phyloP scores from a whole-genome alignment of 2,888 invertebrate genomes.

The Anoplius nigerrimus region DNA sequence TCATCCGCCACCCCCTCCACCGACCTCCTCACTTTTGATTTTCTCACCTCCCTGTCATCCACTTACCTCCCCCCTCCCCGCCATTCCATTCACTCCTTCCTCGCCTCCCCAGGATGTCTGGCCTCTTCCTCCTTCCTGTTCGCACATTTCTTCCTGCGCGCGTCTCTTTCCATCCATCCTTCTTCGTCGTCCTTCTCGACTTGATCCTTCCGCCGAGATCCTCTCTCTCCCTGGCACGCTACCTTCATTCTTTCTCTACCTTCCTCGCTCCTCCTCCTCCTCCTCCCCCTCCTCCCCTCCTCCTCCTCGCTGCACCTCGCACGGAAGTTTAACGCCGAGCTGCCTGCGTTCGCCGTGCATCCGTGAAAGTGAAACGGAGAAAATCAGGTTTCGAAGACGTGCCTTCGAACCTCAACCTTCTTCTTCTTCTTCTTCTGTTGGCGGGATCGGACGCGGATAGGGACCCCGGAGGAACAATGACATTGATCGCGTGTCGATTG shows the following conservation, averaged over 20 bases:
- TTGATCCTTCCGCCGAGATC: not conserved
- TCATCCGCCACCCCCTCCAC: too few relatives aligned
- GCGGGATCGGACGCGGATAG: too few relatives aligned
- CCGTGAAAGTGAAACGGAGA: slow-evolving; percentile 63
- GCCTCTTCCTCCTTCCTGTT: not conserved
- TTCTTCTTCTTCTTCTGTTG: too few relatives aligned
- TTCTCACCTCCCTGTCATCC: not conserved
- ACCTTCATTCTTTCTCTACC: not conserved
- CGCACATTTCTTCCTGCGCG: not conserved
- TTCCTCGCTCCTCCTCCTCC: slow-evolving; percentile 18
- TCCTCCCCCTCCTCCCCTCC: slow-evolving; percentile 12
- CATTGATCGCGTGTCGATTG: not conserved
- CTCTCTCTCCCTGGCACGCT: slow-evolving; percentile 25
- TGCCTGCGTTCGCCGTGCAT: slow-evolving; percentile 52
- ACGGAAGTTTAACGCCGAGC: slow-evolving; percentile 54
- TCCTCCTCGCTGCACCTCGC: slow-evolving; percentile 33
- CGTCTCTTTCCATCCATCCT: slow-evolving; percentile 6
- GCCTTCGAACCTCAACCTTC: slow-evolving; percentile 48
- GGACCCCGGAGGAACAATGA: slow-evolving; percentile 13
- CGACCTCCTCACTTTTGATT: too few relatives aligned
- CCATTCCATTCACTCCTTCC: too few relatives aligned
- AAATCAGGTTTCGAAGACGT: slow-evolving; percentile 63
- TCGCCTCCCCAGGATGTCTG: not conserved
- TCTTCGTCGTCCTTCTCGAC: not conserved
- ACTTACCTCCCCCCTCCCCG: not conserved